phyloP scores from a whole-genome alignment of 2,888 invertebrate genomes.

The Rhaphigaster nebulosa region DNA sequence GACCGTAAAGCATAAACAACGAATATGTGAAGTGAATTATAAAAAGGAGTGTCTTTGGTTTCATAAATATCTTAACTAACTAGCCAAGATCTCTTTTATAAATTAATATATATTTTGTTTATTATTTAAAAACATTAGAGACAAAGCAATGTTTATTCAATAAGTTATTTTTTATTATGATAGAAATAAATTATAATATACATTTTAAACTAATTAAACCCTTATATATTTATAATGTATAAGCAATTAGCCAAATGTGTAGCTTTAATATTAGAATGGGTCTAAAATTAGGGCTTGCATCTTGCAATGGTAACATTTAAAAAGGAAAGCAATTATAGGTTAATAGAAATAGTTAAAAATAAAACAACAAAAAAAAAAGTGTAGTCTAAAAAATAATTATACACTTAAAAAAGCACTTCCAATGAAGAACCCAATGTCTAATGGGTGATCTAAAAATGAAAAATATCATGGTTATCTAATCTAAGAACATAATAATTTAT shows the following conservation, averaged over 20 bases:
- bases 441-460: neutral
- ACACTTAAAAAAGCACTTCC: neutral
- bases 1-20: neutral
- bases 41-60: neutral
- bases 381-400: neutral
- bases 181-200: neutral
- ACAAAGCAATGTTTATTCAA: neutral
- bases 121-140: neutral
- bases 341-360: neutral
- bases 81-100: neutral
- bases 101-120: neutral
- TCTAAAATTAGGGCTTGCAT: conserved; percentile 43
- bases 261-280: conserved; percentile 29
- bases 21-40: neutral
- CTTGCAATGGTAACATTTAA: neutral
- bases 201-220: neutral
- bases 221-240: neutral
- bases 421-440: neutral
- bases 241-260: conserved; percentile 8
- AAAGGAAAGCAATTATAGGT: conserved; percentile 12
- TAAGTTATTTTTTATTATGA: neutral
- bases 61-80: neutral
- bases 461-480: neutral
- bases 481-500: neutral
- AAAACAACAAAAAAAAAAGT: no score